phyloP scores from a whole-genome alignment of 2,797 vertebrate genomes.

The Premnoplex brunnescens region DNA sequence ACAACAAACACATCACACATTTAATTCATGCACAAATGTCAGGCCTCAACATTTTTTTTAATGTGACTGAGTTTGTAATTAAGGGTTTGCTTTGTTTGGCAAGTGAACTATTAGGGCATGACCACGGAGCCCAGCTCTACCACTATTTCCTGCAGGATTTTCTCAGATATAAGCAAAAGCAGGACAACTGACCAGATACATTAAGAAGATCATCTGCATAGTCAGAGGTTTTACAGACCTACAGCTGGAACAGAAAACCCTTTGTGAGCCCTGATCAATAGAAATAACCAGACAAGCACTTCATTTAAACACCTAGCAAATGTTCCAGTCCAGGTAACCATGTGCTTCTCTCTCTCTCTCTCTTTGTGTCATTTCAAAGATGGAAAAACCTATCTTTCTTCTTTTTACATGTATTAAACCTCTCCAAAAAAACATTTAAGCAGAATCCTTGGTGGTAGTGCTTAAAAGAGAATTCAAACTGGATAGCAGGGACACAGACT shows the following conservation, averaged over 20 bases:
- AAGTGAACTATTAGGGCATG: not conserved
- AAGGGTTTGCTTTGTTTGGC: not conserved
- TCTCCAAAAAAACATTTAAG: not conserved
- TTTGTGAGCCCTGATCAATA: not conserved
- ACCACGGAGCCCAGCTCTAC: not conserved
- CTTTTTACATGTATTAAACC: not conserved
- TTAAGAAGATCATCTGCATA: not conserved
- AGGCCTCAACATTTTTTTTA: not conserved
- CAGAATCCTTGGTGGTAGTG: not conserved
- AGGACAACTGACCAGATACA: not conserved
- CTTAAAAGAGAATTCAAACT: not conserved
- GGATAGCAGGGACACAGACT: not conserved
- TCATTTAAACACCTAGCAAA: not conserved
- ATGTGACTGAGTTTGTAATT: constrained; percentile 9
- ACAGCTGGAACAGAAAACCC: not conserved
- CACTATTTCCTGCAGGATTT: not conserved
- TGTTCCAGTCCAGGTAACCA: not conserved
- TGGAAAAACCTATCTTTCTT: not conserved
- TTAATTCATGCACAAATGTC: constrained; percentile 12
- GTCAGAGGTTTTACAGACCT: not conserved
- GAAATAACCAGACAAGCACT: not conserved
- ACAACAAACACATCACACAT: not conserved
- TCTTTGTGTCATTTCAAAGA: not conserved
- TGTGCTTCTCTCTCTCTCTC: not conserved
- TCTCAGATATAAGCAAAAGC: not conserved